Evolutionary conservation across 2,797 vertebrate genomes (phyloP), one percentile per base, ranked within the genome.

Genomic region (Arnoldichthys spilopterus): DNA sequence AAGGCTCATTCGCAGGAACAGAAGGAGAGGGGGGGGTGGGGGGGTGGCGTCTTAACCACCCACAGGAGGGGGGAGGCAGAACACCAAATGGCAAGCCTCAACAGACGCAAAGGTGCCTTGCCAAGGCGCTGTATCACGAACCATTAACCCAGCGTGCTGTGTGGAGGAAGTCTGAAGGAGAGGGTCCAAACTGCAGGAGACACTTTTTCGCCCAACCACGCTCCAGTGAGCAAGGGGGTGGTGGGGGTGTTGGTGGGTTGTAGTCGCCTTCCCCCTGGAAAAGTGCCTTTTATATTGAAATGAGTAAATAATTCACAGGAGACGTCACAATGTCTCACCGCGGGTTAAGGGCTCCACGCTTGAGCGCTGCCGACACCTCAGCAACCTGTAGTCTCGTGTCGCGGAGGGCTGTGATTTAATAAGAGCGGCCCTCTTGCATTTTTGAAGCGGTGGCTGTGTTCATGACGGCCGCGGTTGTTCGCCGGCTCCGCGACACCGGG

Each of bases 301-400:
- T 34, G 63, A 53, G 63, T 90, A 86, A 89, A 90, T 91, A 86
- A 91, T 89, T 89, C 74, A 90, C n/a, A 15, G 30, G 22, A 26
- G 51, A 72, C 30, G 15, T 43, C 6, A 15, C 45, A 16, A 28
- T 51, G 45, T 58, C 40, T 16, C 53, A n/a, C 24, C 49, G 16
- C n/a, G 54, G 45, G 72, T 69, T 53, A 28, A 69, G 53, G 51
- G 47, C 80, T 22, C 76, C 83, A 83, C 83, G 83, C 62, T 49
- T 54, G 51, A 69, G 58, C 24, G 7, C 37, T 82, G 59, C 78
- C 85, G 80, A 89, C 88, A 90, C 80, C 63, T 75, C 54, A 84
- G 75, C 84, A 43, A 3, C 28, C 59, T 7, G 16, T 16, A 3
- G 15, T 6, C 16, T 49, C 2, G 15, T 30, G 58, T 61, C 58